These are phyloP conservation scores for Megaustenia siamemsis DNA, from an alignment of 2,888 invertebrate species.

Conservation along the genomic window DNA sequence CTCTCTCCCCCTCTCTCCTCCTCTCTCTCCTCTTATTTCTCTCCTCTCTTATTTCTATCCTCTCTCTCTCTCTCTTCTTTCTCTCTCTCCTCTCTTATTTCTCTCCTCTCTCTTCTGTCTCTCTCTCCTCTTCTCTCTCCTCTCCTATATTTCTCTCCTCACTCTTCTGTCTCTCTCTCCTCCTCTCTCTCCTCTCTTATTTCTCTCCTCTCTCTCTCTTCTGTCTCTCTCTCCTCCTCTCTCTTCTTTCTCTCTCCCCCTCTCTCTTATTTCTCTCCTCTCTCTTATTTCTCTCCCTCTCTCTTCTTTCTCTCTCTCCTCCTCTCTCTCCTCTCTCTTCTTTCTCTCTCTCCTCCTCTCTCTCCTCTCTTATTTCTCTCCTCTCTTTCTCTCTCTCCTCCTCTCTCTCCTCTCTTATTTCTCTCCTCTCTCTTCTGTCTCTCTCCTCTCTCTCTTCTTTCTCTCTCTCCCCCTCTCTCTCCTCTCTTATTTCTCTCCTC, in stretches of 20 bases:
- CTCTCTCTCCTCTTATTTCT: background rate
- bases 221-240: background rate
- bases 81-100: background rate
- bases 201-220: background rate
- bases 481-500: too few species aligned
- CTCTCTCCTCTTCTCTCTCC: background rate
- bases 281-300: background rate
- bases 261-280: background rate
- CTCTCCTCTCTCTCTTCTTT: too few species aligned
- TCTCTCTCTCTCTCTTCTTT: background rate
- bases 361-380: background rate
- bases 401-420: too few species aligned
- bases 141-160: background rate
- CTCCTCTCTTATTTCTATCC: background rate
- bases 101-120: background rate
- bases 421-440: too few species aligned
- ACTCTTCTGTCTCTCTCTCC: background rate
- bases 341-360: background rate
- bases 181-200: background rate
- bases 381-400: background rate
- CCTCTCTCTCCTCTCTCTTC: background rate
- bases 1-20: background rate
- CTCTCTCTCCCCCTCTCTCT: too few species aligned
- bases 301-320: background rate
- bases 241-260: background rate